Evolutionary conservation across 2,888 invertebrate species (phyloP).

Genomic region (Eremobia ochroleuca): DNA sequence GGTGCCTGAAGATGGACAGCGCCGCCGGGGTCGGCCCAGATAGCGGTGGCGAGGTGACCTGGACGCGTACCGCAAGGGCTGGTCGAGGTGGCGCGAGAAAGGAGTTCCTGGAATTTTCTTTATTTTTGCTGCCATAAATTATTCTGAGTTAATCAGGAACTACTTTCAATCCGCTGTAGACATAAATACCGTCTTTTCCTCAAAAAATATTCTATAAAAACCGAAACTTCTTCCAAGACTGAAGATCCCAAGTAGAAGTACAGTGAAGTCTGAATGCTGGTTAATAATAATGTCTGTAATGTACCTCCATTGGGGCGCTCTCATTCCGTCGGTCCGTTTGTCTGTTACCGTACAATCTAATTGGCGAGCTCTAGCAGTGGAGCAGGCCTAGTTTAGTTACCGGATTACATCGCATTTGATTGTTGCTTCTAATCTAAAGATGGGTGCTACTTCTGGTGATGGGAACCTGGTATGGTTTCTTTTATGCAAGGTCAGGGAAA

Average conservation of each 20-base stretch:
- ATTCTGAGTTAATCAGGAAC: background rate
- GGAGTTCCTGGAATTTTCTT: no score
- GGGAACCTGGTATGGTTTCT: background rate
- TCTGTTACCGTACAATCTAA: constrained; percentile 53
- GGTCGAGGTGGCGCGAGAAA: no score
- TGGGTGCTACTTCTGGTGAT: background rate
- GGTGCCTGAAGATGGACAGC: no score
- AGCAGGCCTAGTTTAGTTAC: constrained; percentile 18
- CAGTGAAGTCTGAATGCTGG: constrained; percentile 28
- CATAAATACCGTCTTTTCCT: background rate
- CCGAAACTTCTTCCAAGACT: background rate
- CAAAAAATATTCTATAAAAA: background rate
- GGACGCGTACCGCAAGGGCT: no score
- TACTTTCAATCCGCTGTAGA: background rate
- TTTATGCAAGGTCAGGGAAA: background rate
- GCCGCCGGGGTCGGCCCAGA: no score
- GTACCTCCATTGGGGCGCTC: constrained; percentile 37
- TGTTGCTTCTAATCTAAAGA: constrained; percentile 8
- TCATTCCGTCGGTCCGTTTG: constrained; percentile 58
- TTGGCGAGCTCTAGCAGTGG: constrained; percentile 26
- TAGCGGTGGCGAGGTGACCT: no score
- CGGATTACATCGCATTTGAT: constrained; percentile 50
- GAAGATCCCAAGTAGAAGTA: constrained; percentile 1
- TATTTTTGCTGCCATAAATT: no score
- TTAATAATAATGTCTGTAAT: constrained; percentile 41